Evolutionary conservation across 1,140 invertebrate species (phyloP).

Genomic region (Tetranychus cinnabarinus): DNA sequence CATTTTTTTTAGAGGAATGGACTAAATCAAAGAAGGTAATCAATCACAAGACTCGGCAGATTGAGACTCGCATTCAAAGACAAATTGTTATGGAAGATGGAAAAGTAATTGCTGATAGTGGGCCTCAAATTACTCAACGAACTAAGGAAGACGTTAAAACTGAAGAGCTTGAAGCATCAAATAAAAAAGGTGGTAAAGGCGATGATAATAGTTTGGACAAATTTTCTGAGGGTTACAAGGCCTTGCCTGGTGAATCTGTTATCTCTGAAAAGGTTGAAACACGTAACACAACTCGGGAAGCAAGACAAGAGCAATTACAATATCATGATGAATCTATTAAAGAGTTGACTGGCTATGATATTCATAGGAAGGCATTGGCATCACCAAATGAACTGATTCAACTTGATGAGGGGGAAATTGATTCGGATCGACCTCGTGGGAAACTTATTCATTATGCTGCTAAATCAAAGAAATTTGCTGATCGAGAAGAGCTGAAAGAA

Average conservation of each 20-base stretch:
- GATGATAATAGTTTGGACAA: constrained; percentile 1
- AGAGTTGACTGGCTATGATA: constrained; percentile 14
- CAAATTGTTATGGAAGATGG: constrained; percentile 68
- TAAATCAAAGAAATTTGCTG: constrained; percentile 43
- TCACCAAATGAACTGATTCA: constrained; percentile 11
- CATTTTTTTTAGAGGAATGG: constrained; percentile 2
- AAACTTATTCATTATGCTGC: constrained; percentile 13
- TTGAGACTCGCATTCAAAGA: constrained; percentile 64
- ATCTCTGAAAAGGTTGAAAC: constrained; percentile 15
- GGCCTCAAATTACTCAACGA: constrained; percentile 63
- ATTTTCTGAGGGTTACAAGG: not conserved
- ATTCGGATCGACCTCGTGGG: not conserved
- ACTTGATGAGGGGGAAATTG: constrained; percentile 1
- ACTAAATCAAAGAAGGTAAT: not conserved
- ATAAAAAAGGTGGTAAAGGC: constrained; percentile 5
- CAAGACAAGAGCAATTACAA: constrained; percentile 15
- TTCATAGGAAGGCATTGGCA: constrained; percentile 11
- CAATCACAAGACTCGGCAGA: constrained; percentile 27
- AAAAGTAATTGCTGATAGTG: constrained; percentile 59
- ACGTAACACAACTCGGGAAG: constrained; percentile 13
- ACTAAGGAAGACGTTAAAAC: constrained; percentile 66
- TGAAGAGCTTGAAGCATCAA: constrained; percentile 27
- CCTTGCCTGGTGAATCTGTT: constrained; percentile 5
- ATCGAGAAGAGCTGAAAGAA: constrained; percentile 55
- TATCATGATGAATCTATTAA: constrained; percentile 15